Evolutionary conservation across 1,140 invertebrate species (phyloP).

Genomic region (Pogonomyrmex californicus): DNA sequence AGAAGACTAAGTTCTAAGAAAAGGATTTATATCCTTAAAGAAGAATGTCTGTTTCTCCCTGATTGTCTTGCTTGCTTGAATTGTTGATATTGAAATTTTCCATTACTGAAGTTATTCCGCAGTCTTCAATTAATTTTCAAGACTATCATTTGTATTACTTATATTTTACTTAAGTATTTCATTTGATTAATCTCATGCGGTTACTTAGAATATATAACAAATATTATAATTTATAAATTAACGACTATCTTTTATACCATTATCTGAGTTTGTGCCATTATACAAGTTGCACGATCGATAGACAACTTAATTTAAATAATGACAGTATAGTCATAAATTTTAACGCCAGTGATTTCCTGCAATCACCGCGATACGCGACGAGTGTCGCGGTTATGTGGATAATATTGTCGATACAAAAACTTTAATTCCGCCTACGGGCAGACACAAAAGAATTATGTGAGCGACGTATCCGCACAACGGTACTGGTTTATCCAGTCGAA

Average conservation of each 20-base stretch:
- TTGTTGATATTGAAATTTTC: neutral
- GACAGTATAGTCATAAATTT: slow-evolving; percentile 36
- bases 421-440: slow-evolving; percentile 31
- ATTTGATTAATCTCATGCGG: neutral
- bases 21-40: neutral
- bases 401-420: slow-evolving; percentile 38
- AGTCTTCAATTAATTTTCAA: slow-evolving; percentile 3
- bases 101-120: neutral
- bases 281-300: neutral
- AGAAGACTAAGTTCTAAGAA: neutral
- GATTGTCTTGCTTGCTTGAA: neutral
- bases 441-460: slow-evolving; percentile 36
- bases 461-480: slow-evolving; percentile 65
- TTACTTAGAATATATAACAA: neutral
- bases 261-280: neutral
- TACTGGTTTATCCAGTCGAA: slow-evolving; percentile 82
- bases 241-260: slow-evolving; percentile 5
- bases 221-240: slow-evolving; percentile 21
- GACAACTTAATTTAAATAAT: slow-evolving; percentile 48
- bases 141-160: neutral
- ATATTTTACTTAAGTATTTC: slow-evolving; percentile 3
- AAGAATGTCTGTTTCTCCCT: neutral
- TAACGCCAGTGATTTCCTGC: slow-evolving; percentile 33
- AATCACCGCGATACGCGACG: neutral
- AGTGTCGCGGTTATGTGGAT: neutral